Base-by-base conservation (phyloP, 2,113 vertebrate genomes). In the Protomyctophum bolini region DNA sequence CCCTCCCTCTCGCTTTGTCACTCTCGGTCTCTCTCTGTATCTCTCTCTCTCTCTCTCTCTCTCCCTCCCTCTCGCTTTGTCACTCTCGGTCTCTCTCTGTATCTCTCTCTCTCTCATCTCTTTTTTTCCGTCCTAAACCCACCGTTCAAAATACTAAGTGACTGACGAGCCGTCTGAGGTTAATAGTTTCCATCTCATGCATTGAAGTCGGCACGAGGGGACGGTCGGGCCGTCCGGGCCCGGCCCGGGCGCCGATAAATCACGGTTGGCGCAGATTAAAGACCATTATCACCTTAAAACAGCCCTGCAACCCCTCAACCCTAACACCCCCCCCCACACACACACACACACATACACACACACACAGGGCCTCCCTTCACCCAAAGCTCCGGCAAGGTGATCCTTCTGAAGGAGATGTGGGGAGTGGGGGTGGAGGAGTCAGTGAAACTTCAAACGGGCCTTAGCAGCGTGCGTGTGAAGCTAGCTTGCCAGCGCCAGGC, bases 141-240 rank as follows among this genome's bases (percentile, higher is more conserved):
- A 78, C 60, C 66, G 72, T 80, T 29, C 81, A 58, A 81, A 76
- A 79, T 77, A 81, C 63, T 63, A 81, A 80, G 70, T 83, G 81
- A 86, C 75, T 68, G 77, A 84, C 85, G 83, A 73, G 72, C 69
- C 45, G 80, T 86, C 60, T 66, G 64, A 79, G 75, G 70, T 85
- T 41, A 83, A 88, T 73, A 84, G 76, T 84, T 88, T 86, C 76
- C 68, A 83, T 90, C 89, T 90, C 74, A 85, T 84, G 80, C 90
- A 77, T 91, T 87, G 72, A 88, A 83, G 81, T 81, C 55, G 29
- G 49, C n/a, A 11, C n/a, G 29, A 12, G 6, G 6, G 46, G 58
- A 73, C 47, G 29, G 67, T 41, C 33, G 33, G 33, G 33, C 33
- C 33, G 33, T 41, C 33, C 33, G 72, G 80, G 72, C 71, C 61